Percentiles rank a stretch among this genome's conserved stretches.
Evolutionary conservation across 1,140 invertebrate genomes (phyloP).

Genomic region (Calephelis nemesis): DNA sequence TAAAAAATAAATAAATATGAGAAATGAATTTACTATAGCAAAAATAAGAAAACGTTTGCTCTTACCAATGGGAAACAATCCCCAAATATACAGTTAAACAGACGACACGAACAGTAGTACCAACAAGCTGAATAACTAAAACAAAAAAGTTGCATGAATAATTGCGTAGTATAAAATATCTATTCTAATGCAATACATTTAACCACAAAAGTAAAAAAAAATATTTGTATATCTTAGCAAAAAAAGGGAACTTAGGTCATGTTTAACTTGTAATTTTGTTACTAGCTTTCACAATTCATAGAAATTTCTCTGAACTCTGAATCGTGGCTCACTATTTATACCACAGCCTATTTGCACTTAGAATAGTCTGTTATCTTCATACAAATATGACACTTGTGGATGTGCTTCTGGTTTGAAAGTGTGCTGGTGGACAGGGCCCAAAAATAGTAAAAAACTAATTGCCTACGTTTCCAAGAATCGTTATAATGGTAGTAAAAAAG

Average conservation of each 20-base stretch:
- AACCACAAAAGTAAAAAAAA: neutral
- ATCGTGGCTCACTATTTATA: too few relatives aligned
- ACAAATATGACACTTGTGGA: too few relatives aligned
- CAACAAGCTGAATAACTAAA: slow-evolving; percentile 55
- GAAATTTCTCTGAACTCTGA: too few relatives aligned
- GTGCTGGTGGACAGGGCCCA: too few relatives aligned
- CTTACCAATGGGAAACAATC: slow-evolving; percentile 62
- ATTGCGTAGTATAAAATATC: neutral
- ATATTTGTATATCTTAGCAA: neutral
- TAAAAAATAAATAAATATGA: slow-evolving; percentile 8
- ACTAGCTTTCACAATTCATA: too few relatives aligned
- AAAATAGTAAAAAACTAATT: too few relatives aligned
- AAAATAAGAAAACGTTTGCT: slow-evolving; percentile 24
- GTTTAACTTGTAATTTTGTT: too few relatives aligned
- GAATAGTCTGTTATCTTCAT: too few relatives aligned
- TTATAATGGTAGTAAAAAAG: too few relatives aligned
- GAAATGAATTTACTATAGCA: slow-evolving; percentile 6
- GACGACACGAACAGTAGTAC: slow-evolving; percentile 58
- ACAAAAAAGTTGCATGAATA: slow-evolving; percentile 5
- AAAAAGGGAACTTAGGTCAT: neutral
- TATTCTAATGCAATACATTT: neutral
- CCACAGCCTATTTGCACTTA: too few relatives aligned
- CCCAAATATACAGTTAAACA: slow-evolving; percentile 65
- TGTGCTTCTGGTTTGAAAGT: too few relatives aligned
- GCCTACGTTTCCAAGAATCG: too few relatives aligned